These are phyloP conservation scores for Dromius quadrimaculatus DNA, from an alignment of 2,888 invertebrate genomes.

Conservation along the genomic window DNA sequence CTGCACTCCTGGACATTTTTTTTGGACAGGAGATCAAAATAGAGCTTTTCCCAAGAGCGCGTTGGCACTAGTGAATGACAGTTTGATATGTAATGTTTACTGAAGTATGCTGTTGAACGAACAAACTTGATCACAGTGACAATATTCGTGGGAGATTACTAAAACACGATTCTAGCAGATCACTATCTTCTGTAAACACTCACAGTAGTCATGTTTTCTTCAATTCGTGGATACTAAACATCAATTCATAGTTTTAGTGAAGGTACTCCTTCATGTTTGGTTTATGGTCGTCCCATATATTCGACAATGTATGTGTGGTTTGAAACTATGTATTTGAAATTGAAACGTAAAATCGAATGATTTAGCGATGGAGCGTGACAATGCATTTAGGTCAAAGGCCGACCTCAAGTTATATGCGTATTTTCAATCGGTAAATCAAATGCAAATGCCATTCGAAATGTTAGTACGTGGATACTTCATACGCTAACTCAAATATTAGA, in stretches of 20 bases:
- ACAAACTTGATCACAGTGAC: too few species aligned
- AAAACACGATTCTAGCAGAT: too few species aligned
- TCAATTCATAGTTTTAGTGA: neutral
- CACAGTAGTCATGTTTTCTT: too few species aligned
- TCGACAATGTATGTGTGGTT: constrained; percentile 6
- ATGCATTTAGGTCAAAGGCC: constrained; percentile 43
- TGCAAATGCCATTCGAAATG: constrained; percentile 42
- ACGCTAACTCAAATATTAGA: neutral
- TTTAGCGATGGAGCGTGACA: constrained; percentile 44
- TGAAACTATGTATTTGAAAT: constrained; percentile 24
- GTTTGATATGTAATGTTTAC: too few species aligned
- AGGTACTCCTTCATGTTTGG: neutral
- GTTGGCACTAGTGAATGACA: too few species aligned
- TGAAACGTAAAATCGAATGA: constrained; percentile 38
- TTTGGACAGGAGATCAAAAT: too few species aligned
- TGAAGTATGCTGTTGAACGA: too few species aligned
- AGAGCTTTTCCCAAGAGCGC: too few species aligned
- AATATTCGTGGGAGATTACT: too few species aligned
- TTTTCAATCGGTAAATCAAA: constrained; percentile 45
- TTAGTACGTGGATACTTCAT: constrained; percentile 15
- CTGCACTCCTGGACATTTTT: too few species aligned
- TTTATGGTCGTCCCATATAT: constrained; percentile 17
- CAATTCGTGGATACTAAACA: too few species aligned
- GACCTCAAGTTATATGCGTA: constrained; percentile 28
- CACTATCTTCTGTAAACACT: too few species aligned